phyloP scores from a whole-genome alignment of 2,113 vertebrate genomes.

The Dipodomys spectabilis region DNA sequence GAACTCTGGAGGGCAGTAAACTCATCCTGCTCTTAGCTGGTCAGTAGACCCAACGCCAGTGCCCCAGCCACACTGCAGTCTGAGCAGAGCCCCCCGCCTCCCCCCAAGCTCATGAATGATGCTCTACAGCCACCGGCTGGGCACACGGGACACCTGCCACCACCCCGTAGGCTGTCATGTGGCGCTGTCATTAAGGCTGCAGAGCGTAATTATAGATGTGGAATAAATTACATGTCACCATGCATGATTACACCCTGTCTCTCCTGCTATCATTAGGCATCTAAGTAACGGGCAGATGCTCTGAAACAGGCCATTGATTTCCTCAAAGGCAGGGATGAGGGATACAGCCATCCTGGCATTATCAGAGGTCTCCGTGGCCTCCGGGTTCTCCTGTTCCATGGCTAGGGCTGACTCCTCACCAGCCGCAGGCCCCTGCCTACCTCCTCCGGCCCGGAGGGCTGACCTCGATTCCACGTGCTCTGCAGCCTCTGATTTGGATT shows the following conservation, averaged over 20 bases:
- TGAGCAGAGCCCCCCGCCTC: not conserved
- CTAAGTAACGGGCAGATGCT: constrained; percentile 68
- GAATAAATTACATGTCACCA: constrained; percentile 53
- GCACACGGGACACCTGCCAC: accelerated
- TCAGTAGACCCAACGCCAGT: too few relatives aligned
- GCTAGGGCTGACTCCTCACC: not conserved
- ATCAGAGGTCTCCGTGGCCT: not conserved
- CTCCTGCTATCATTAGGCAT: constrained; percentile 43
- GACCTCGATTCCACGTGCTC: not conserved
- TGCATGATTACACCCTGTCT: not conserved
- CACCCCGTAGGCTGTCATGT: accelerated
- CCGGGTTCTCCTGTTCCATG: not conserved
- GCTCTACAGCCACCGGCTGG: too few relatives aligned
- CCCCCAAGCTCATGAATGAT: not conserved
- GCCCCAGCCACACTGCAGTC: not conserved
- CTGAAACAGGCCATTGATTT: not conserved
- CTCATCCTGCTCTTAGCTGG: not conserved
- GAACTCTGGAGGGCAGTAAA: not conserved
- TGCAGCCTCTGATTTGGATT: too few relatives aligned
- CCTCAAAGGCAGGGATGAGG: not conserved
- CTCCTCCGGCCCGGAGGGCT: accelerated
- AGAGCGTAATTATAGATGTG: not conserved
- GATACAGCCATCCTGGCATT: not conserved
- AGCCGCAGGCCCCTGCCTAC: accelerated
- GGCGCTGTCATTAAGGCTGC: accelerated